Evolutionary conservation across 1,140 invertebrate genomes (phyloP), one percentile per base, ranked within the genome.

Genomic region (Drosophila busckii): DNA sequence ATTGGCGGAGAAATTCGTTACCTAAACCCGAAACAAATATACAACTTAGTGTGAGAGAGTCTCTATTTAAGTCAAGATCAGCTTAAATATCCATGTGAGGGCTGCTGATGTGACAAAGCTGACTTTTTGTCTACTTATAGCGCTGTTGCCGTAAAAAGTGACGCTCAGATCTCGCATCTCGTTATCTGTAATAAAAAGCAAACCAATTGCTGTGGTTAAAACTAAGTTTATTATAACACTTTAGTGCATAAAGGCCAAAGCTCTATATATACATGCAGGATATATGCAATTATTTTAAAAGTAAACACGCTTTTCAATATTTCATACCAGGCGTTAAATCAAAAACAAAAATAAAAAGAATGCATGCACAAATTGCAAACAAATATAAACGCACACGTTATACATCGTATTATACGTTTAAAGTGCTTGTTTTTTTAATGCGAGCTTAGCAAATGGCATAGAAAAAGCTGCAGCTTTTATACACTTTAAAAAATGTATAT

Each of bases 81-180:
- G 42, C 20, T 60, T 69, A 45, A 80, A 42, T 37, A 65, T 53
- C 23, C 78, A 40, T 32, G 65, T 75, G 50, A 56, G 69, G 25
- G 41, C 67, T 23, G 75, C 70, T 28, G 75, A 29, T 32, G 75
- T 56, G 35, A 73, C 9, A 5, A 84, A 53, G 34, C 70, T 67
- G 23, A 84, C 20, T 54, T 85, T 69, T 20, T 82, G 73, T 26
- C 82, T 38, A 40, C 75, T 84, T 6, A 73, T 58, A 10, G 86
- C 62, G 17, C 76, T 63, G 42, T 71, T 82, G 44, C 86, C 84
- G 48, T 87, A 87, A 55, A 85, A 87, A n/a, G 86, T 88, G 9
- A 88, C 87, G 34, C 76, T 86, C 55, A 87, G 71, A 44, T 80
- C 85, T 12, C 80, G 69, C 84, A 85, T 85, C 67, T 87, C 76